These are phyloP conservation scores for Grallaria varia DNA, from an alignment of 2,113 vertebrate species.

Conservation along the genomic window DNA sequence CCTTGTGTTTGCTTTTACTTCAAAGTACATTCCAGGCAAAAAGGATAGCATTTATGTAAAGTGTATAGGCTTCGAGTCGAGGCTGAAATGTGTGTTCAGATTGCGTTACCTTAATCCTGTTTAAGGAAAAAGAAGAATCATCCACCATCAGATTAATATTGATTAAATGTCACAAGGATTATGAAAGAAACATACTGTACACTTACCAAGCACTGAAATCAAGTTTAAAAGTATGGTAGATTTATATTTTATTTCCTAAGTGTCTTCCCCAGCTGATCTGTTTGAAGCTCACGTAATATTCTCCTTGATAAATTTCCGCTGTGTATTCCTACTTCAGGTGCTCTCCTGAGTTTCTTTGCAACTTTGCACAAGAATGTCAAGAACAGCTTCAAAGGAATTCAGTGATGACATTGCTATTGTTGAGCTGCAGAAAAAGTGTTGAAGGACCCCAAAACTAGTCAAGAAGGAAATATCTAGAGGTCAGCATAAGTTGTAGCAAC, in stretches of 20 bases:
- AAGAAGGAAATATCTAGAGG: background rate
- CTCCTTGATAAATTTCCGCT: slow-evolving; percentile 44
- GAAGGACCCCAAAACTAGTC: background rate
- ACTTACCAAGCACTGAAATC: slow-evolving; percentile 61
- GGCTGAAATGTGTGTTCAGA: slow-evolving; percentile 63
- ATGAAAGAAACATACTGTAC: slow-evolving; percentile 55
- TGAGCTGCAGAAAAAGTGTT: background rate
- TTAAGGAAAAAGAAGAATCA: slow-evolving; percentile 63
- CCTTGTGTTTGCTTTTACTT: slow-evolving; percentile 62
- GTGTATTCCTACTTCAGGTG: slow-evolving; percentile 51
- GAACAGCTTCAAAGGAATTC: slow-evolving; percentile 1
- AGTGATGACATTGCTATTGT: background rate
- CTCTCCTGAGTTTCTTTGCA: slow-evolving; percentile 15
- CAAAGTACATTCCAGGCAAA: slow-evolving; percentile 27
- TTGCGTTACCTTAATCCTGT: slow-evolving; percentile 65
- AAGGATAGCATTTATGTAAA: slow-evolving; percentile 64
- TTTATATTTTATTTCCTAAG: slow-evolving; percentile 60
- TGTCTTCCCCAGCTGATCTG: slow-evolving; percentile 33
- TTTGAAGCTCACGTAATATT: slow-evolving; percentile 42
- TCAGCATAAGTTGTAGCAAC: background rate
- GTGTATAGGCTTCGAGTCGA: slow-evolving; percentile 45
- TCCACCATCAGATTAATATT: slow-evolving; percentile 71
- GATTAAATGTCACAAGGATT: slow-evolving; percentile 71
- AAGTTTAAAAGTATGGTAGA: slow-evolving; percentile 56
- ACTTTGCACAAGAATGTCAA: background rate